Conservation (phyloP, 1,140 invertebrate species). For the Acromyrmex echinatior region DNA sequence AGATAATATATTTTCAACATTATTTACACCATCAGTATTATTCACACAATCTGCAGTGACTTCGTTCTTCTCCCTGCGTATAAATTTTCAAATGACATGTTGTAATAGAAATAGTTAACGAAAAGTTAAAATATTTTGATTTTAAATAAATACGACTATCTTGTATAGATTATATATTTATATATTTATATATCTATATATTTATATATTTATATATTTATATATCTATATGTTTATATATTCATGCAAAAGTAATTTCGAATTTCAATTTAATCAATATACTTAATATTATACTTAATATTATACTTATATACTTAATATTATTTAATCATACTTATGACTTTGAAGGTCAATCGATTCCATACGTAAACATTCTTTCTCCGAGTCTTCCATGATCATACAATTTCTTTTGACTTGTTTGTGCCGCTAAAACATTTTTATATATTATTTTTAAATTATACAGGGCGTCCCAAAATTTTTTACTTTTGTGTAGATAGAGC, state of each 20-base stretch:
- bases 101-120: not conserved
- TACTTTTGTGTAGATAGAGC: too few species aligned
- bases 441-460: not conserved
- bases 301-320: not conserved
- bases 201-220: not conserved
- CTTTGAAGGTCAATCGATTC: constrained; percentile 75
- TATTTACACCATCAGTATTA: constrained; percentile 22
- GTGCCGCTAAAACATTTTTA: constrained; percentile 37
- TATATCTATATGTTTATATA: not conserved
- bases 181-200: not conserved
- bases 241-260: not conserved
- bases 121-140: constrained; percentile 5
- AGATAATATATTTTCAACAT: not conserved
- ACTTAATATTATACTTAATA: not conserved
- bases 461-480: too few species aligned
- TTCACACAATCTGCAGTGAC: constrained; percentile 50
- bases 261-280: not conserved
- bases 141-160: not conserved
- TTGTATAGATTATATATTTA: not conserved
- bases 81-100: constrained; percentile 45
- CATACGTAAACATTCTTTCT: constrained; percentile 80
- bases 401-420: not conserved
- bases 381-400: constrained; percentile 76
- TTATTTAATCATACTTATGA: constrained; percentile 76
- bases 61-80: constrained; percentile 66